These are phyloP conservation scores for Chiloscyllium plagiosum DNA, from an alignment of 2,113 vertebrate genomes.

Conservation along the genomic window DNA sequence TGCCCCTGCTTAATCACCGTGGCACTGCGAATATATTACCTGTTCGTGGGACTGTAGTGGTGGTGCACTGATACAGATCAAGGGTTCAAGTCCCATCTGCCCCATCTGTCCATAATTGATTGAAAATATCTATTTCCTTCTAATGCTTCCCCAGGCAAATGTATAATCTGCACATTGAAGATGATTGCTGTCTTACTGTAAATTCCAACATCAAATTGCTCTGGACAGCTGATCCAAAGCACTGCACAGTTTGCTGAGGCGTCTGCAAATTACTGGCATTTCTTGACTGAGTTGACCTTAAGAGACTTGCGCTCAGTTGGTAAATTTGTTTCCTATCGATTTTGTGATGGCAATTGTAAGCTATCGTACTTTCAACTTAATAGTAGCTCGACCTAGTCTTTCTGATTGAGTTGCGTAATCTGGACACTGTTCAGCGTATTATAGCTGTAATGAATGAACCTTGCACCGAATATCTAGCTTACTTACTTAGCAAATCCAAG, in stretches of 20 bases:
- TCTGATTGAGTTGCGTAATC: constrained; percentile 1
- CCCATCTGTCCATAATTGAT: too few species aligned
- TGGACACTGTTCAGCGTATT: too few species aligned
- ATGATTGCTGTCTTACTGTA: background rate
- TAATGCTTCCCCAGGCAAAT: background rate
- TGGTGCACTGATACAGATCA: too few species aligned
- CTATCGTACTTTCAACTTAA: constrained; percentile 11
- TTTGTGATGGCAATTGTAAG: background rate
- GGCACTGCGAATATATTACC: too few species aligned
- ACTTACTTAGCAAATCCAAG: background rate
- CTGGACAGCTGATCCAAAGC: background rate
- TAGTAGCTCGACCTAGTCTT: background rate
- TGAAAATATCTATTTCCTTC: background rate
- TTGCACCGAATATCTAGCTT: background rate
- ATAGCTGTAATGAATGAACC: background rate
- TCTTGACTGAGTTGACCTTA: background rate
- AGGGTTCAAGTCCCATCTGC: too few species aligned
- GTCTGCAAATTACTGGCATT: background rate
- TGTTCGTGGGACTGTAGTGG: too few species aligned
- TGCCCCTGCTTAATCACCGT: too few species aligned
- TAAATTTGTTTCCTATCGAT: constrained; percentile 28
- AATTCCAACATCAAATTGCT: background rate
- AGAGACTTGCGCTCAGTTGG: constrained; percentile 7
- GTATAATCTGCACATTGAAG: background rate
- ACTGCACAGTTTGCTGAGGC: background rate